Base-by-base conservation (phyloP, 2,888 invertebrate genomes). In the Euproctis similis region DNA sequence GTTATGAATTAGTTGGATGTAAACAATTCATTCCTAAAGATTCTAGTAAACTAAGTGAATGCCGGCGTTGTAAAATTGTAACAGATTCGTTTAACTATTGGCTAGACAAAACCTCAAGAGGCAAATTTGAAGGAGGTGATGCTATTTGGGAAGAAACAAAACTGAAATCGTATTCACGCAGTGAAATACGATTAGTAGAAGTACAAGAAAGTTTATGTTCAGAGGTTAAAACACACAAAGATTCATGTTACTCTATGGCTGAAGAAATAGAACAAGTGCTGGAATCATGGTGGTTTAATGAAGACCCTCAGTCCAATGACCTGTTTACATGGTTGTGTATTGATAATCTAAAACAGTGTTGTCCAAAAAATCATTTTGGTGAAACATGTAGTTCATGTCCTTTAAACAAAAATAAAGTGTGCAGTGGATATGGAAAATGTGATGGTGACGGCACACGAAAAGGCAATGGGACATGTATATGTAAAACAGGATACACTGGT, bases 121-220 rank as follows among this genome's bases (percentile, higher is more conserved):
- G 92, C 20, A 95, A 96, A 70, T 95, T 92, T 75, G 96, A 94
- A 60, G 97, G 97, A 18, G 97, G 97, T 5, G 96, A 97, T 73
- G 90, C 94, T 1, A 94, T 93, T 24, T 97, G 96, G 96, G 97
- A 97, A 69, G 94, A 95, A 74, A 88, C 93, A 36, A 94, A 94
- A 58, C 76, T 94, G 36, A 90, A 92, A 36, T 89, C 90, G 4
- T 97, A 96, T 65, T 87, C 92, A 25, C 90, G 87, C 10, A 96
- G 97, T 75, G 97, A 97, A 86, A 89, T 97, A 25, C 87, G 98
- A 31, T 81, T 97, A 31, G 91, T 95, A 3, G 98, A 98, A 80
- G 93, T 97, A 29, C 93, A 96, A 72, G 97, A 97, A 73, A 87
- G 89, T 7, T 74, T 97, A 2, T 98, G 98, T 78, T 78, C 84